Percentiles rank a stretch among this genome's conserved stretches.
Evolutionary conservation across 2,888 invertebrate species (phyloP).

Genomic region (Scelioninae gen. 1): DNA sequence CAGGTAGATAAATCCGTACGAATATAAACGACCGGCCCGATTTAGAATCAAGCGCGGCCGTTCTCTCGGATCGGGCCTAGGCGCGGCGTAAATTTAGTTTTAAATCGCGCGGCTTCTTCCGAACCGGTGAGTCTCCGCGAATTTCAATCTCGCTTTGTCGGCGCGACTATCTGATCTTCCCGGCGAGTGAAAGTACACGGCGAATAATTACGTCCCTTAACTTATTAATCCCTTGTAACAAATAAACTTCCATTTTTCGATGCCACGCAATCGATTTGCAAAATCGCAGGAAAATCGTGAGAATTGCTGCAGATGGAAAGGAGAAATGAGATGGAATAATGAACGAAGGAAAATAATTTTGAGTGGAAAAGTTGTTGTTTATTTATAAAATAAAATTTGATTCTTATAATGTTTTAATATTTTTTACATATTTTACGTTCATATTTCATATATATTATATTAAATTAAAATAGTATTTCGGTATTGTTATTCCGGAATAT

Average conservation of each 20-base stretch:
- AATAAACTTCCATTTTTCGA: constrained; percentile 22
- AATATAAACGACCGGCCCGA: constrained; percentile 69
- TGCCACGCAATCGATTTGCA: not conserved
- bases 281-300: no score
- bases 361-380: no score
- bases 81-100: constrained; percentile 68
- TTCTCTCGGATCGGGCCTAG: constrained; percentile 38
- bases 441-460: no score
- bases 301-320: no score
- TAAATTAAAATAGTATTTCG: no score
- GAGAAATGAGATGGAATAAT: no score
- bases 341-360: no score
- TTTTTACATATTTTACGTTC: no score
- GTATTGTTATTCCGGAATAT: no score
- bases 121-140: constrained; percentile 27
- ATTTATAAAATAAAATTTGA: no score
- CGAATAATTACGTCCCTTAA: constrained; percentile 37
- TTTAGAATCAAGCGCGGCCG: constrained; percentile 62
- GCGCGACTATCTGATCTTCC: constrained; percentile 43
- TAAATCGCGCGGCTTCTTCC: constrained; percentile 13
- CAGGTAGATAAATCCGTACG: constrained; percentile 67
- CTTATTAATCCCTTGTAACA: constrained; percentile 37
- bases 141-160: constrained; percentile 45
- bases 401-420: no score
- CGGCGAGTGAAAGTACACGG: constrained; percentile 39